Evolutionary conservation across 2,888 invertebrate genomes (phyloP), one percentile per base, ranked within the genome.

Genomic region (Eupithecia subumbrata): DNA sequence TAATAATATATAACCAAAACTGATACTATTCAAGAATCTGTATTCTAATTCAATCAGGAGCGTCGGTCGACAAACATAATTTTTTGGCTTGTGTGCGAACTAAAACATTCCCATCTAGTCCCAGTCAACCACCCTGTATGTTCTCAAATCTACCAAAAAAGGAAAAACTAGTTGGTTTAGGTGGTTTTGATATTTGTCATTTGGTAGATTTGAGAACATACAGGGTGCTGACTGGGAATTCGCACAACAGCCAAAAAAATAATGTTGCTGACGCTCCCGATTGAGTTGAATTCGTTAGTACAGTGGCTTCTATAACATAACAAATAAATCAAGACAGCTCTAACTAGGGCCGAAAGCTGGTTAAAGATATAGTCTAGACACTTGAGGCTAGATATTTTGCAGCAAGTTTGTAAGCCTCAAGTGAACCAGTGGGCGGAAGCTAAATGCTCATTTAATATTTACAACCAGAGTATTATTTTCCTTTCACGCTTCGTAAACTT

Each of bases 401-500:
- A 64, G 14, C 68, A 68, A 68, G 40, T 68, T 68, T 40, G 68
- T 68, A 68, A 25, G 43, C 22, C 22, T n/a, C 67, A 40, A 37
- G 43, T 22, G 40, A 40, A n/a, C 25, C 60, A 1, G 40, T 68
- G 12, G 12, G 40, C 8, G 22, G 43, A 68, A 68, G 22, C 22
- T 68, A 25, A 8, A n/a, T n/a, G 40, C 4, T 67, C 37, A 45
- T 68, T 40, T 40, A 43, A 22, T 25, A 68, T 43, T 68, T 45
- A 67, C 67, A 5, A 87, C 84, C 84, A 84, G 82, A 82, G 79
- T 78, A 83, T 84, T 86, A 87, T 87, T 86, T 85, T 88, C 84
- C 84, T 77, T 86, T 86, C 87, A 91, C 89, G 91, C 88, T 90
- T 85, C 88, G 87, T 90, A 87, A 89, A 89, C 85, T 82, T 80